phyloP scores from a whole-genome alignment of 2,888 invertebrate species.

The Aporophyla nigra region DNA sequence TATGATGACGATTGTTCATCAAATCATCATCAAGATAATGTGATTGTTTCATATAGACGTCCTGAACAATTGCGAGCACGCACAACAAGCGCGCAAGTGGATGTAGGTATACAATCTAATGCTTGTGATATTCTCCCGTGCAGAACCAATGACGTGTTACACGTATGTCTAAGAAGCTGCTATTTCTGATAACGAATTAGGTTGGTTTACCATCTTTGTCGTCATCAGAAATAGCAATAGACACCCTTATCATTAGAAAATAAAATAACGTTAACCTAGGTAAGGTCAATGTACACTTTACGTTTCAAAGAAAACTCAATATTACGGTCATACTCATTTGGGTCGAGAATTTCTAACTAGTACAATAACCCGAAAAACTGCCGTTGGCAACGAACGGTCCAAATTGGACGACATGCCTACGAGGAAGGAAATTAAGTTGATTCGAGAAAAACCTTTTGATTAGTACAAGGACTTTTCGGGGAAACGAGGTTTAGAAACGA shows the following conservation, averaged over 20 bases:
- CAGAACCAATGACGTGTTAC: conserved; percentile 18
- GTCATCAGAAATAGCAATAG: not conserved
- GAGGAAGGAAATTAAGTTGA: not conserved
- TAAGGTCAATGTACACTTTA: conserved; percentile 45
- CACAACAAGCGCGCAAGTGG: conserved; percentile 17
- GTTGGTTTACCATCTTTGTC: too few relatives aligned
- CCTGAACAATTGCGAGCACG: conserved; percentile 23
- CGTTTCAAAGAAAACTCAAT: conserved; percentile 36
- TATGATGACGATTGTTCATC: conserved; percentile 19
- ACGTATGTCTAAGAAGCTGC: too few relatives aligned
- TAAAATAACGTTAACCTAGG: not conserved
- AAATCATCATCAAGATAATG: conserved; percentile 20
- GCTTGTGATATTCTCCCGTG: conserved; percentile 1
- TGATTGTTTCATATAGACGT: conserved; percentile 11
- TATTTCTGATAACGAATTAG: too few relatives aligned
- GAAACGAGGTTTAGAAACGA: not conserved
- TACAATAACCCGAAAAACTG: conserved; percentile 37
- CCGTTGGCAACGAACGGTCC: conserved; percentile 3
- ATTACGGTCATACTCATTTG: conserved; percentile 14
- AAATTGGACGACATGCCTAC: not conserved
- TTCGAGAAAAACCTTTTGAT: conserved; percentile 16
- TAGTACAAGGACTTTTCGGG: conserved; percentile 7
- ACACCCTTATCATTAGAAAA: conserved; percentile 1
- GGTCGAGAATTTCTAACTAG: conserved; percentile 34
- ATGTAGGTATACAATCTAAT: not conserved